A percentile compares a stretch with the other conserved stretches of the same genome.
phyloP scores from a whole-genome alignment of 2,888 invertebrate genomes.

The Bombyx huttoni region DNA sequence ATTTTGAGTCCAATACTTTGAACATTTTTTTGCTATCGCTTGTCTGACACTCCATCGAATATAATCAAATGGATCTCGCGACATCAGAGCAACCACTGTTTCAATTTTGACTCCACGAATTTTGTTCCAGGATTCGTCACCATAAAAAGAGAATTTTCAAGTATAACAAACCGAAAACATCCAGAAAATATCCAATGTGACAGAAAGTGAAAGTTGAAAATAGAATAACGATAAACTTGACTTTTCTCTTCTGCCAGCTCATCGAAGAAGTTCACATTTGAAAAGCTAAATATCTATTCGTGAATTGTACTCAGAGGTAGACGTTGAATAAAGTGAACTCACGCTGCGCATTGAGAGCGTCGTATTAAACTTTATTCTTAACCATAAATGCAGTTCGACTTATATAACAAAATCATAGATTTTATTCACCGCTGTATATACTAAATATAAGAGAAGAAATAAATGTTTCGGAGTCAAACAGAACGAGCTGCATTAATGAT shows the following conservation, averaged over 20 bases:
- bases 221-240: conserved; percentile 20
- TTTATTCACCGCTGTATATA: too few species aligned
- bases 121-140: conserved; percentile 1
- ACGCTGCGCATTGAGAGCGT: too few species aligned
- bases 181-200: conserved; percentile 27
- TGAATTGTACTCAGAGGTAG: neutral
- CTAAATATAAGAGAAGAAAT: too few species aligned
- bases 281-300: neutral
- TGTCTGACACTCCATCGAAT: conserved; percentile 53
- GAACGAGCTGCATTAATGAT: conserved; percentile 9
- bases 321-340: too few species aligned
- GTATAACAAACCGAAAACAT: conserved; percentile 38
- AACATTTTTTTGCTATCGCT: conserved; percentile 58
- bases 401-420: too few species aligned
- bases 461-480: neutral
- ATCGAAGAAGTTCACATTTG: neutral
- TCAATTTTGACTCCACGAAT: neutral
- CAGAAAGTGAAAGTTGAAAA: conserved; percentile 37
- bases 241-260: neutral
- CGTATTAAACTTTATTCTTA: too few species aligned
- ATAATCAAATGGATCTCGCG: conserved; percentile 28
- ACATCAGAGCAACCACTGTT: conserved; percentile 23
- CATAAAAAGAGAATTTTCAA: conserved; percentile 27
- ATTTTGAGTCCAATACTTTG: conserved; percentile 54
- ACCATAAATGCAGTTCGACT: too few species aligned